A percentile compares a stretch with the other conserved stretches of the same genome.
Conservation (phyloP, 2,888 invertebrate genomes). For the Lasioglossum marginatum region DNA sequence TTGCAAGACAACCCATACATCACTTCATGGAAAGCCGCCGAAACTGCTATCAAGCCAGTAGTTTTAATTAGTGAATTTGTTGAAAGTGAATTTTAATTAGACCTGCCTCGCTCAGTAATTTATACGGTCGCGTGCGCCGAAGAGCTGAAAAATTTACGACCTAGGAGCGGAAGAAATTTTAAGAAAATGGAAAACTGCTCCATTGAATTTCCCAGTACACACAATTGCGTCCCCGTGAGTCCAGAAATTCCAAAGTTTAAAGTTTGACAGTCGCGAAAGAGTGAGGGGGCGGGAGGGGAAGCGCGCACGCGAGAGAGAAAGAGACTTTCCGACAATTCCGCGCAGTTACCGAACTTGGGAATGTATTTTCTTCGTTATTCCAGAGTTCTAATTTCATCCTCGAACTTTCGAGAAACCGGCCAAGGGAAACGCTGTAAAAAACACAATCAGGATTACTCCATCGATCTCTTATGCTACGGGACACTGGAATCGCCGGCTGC, state of each 20-base stretch:
- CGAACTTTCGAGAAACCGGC: neutral
- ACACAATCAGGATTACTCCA: neutral
- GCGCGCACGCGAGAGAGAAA: neutral
- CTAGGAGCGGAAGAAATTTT: neutral
- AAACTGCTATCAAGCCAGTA: neutral
- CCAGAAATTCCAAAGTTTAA: slow-evolving; percentile 6
- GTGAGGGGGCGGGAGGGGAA: neutral
- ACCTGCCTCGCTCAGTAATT: neutral
- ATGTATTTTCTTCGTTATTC: slow-evolving; percentile 3
- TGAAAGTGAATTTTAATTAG: slow-evolving; percentile 4
- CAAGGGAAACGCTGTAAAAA: neutral
- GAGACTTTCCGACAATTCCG: neutral
- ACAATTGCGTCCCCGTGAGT: neutral
- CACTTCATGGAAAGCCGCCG: neutral
- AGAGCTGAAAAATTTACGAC: neutral
- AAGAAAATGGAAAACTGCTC: slow-evolving; percentile 1
- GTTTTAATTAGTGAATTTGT: too few species aligned
- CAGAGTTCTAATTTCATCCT: neutral
- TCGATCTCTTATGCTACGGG: neutral
- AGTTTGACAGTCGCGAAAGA: slow-evolving; percentile 6
- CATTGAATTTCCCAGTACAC: neutral
- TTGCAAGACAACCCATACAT: neutral
- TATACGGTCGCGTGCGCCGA: neutral
- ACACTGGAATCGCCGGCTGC: too few species aligned
- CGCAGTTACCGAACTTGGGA: neutral